Conservation (phyloP, 2,888 invertebrate species). For the Trachelus stipa region DNA sequence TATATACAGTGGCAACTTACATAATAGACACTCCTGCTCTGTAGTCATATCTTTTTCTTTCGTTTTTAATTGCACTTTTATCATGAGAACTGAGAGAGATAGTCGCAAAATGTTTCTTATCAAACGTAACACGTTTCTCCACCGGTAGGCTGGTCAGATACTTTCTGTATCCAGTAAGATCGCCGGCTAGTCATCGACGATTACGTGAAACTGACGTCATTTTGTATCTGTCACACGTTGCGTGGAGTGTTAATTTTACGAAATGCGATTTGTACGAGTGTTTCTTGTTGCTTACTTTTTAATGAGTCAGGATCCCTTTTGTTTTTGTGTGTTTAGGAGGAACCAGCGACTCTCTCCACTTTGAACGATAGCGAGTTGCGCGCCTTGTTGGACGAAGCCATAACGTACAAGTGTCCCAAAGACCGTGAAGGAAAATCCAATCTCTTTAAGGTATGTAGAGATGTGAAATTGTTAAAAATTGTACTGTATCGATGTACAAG, state of each 20-base stretch:
- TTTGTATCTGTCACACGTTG: not conserved
- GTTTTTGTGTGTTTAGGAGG: conserved; percentile 55
- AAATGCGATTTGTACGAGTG: not conserved
- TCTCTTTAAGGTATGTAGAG: conserved; percentile 77
- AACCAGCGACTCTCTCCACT: conserved; percentile 66
- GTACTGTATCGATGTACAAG: conserved; percentile 22
- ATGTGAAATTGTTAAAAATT: not conserved
- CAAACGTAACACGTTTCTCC: no score
- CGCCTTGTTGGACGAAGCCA: conserved; percentile 84
- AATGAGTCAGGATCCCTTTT: not conserved
- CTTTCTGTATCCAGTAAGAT: not conserved
- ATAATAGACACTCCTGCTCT: conserved; percentile 34
- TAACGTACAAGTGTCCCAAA: conserved; percentile 86
- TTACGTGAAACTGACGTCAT: not conserved
- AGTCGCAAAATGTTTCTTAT: not conserved
- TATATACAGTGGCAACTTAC: conserved; percentile 20
- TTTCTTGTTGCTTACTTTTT: not conserved
- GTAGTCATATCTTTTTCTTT: conserved; percentile 32
- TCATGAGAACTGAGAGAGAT: not conserved
- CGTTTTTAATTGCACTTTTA: conserved; percentile 8
- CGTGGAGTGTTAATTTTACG: not conserved
- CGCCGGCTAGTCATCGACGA: not conserved
- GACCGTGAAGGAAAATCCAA: conserved; percentile 87
- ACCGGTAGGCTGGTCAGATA: not conserved
- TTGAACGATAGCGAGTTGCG: conserved; percentile 82